Evolutionary conservation across 2,888 invertebrate species (phyloP).

Genomic region (Zhuqinia jingwanae): DNA sequence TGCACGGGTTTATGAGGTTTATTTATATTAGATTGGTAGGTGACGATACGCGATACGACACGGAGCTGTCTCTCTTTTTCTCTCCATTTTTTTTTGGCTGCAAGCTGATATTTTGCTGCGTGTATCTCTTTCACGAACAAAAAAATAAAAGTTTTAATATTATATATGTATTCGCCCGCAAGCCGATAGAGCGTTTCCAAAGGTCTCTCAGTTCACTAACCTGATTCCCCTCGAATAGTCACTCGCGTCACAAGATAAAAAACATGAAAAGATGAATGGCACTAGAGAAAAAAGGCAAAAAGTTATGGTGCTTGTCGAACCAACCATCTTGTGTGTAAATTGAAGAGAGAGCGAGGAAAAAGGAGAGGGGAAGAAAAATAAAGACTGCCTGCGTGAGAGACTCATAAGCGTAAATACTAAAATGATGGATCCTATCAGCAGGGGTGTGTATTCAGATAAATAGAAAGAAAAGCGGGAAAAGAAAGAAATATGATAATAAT

Average conservation of each 20-base stretch:
- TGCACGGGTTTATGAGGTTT: slow-evolving; percentile 52
- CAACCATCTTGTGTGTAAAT: background rate
- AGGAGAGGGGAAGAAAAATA: background rate
- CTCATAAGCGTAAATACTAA: slow-evolving; percentile 59
- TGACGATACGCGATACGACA: slow-evolving; percentile 11
- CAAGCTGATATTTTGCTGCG: slow-evolving; percentile 10
- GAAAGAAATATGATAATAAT: slow-evolving; percentile 59
- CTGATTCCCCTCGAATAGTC: slow-evolving; percentile 60
- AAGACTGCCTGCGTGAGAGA: background rate
- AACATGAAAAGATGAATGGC: slow-evolving; percentile 54
- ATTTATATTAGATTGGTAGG: slow-evolving; percentile 54
- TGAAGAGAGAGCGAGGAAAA: background rate
- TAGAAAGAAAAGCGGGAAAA: slow-evolving; percentile 29
- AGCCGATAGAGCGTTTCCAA: slow-evolving; percentile 71
- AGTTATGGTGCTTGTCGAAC: slow-evolving; percentile 10
- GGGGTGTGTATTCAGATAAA: slow-evolving; percentile 47
- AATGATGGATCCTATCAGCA: slow-evolving; percentile 64
- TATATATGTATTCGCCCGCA: slow-evolving; percentile 57
- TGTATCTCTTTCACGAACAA: background rate
- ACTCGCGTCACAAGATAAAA: slow-evolving; percentile 54
- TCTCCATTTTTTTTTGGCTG: too few relatives aligned
- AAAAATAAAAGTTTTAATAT: slow-evolving; percentile 44
- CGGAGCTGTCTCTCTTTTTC: background rate
- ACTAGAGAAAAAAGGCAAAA: slow-evolving; percentile 44
- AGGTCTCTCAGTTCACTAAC: slow-evolving; percentile 71